Evolutionary conservation across 2,113 vertebrate genomes (phyloP).

Genomic region (Cynocephalus volans): DNA sequence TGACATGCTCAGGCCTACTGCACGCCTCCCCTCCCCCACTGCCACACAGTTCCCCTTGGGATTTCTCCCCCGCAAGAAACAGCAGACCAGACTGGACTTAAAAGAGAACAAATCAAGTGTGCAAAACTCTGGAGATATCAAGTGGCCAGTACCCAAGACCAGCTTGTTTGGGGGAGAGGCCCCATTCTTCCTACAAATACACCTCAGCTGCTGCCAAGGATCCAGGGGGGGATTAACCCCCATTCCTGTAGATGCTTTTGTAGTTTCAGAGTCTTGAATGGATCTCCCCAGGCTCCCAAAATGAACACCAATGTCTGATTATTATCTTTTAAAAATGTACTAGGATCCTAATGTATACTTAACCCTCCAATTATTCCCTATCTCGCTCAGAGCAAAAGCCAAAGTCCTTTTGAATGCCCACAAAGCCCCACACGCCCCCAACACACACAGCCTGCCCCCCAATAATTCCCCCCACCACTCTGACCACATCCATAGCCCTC

Average conservation of each 20-base stretch:
- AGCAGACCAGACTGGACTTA: too few species aligned
- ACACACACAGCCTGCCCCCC: too few species aligned
- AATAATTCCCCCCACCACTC: not conserved
- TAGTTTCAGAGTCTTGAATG: not conserved
- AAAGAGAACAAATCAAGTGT: not conserved
- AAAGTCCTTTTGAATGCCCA: not conserved
- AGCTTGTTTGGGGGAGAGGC: not conserved
- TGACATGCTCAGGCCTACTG: accelerated
- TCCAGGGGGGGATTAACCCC: not conserved
- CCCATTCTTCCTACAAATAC: not conserved
- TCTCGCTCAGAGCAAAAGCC: not conserved
- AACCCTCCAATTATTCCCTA: not conserved
- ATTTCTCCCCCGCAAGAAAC: accelerated
- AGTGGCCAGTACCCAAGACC: not conserved
- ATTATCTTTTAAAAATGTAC: not conserved
- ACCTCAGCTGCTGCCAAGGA: not conserved
- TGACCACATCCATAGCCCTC: not conserved
- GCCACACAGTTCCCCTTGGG: not conserved
- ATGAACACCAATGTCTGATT: not conserved
- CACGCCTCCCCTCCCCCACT: not conserved
- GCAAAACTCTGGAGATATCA: not conserved
- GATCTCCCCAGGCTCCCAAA: not conserved
- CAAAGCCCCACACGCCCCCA: too few species aligned
- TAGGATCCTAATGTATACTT: not conserved
- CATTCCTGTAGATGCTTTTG: too few species aligned